Base-by-base conservation (phyloP, 2,113 vertebrate species). In the Phycodurus eques region DNA sequence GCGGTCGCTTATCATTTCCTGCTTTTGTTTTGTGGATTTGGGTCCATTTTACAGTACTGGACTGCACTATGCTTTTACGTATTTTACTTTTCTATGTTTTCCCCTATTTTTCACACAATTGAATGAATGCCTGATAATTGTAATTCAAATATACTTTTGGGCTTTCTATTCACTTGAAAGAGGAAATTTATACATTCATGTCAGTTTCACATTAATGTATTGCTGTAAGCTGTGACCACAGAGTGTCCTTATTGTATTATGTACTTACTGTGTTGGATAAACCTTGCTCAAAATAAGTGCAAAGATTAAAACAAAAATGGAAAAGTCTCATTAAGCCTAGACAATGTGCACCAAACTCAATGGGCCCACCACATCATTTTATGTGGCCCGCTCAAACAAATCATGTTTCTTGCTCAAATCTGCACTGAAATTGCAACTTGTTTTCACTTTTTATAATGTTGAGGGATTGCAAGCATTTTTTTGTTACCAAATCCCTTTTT, bases 1-100 rank as follows among this genome's bases (percentile, higher is more conserved):
- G 35, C 6, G 35, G 35, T 35, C n/a, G 33, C 20, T 73, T 75
- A 49, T 75, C 22, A 47, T 44, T 46, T 77, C 63, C 71, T 56
- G 66, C 65, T 22, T 35, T 4, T 54, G 5, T 20, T 44, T n/a
- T 60, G 31, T 5, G 59, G 3, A 61, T 61, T 60, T 12, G 5
- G 27, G 27, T 33, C 57, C 14, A 31, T 17, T 7, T n/a, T 17
- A 61, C 31, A 35, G 31, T 31, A 61, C 27, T 60, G 33, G 15
- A 60, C 27, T 33, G 14, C 15, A 33, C 27, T 33, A 60, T 33
- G 7, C 14, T 59, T 15, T 9, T 2, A 27, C 27, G 27, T 27
- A 27, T 27, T 27, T 27, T 27, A 27, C 27, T 27, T 27, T 27
- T 27, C 27, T 27, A 1, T 1, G 27, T 27, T 27, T 27, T 27